A percentile compares a stretch with the other conserved stretches of the same genome.
Evolutionary conservation across 2,888 invertebrate species (phyloP).

Genomic region (Drosophila ustulata): DNA sequence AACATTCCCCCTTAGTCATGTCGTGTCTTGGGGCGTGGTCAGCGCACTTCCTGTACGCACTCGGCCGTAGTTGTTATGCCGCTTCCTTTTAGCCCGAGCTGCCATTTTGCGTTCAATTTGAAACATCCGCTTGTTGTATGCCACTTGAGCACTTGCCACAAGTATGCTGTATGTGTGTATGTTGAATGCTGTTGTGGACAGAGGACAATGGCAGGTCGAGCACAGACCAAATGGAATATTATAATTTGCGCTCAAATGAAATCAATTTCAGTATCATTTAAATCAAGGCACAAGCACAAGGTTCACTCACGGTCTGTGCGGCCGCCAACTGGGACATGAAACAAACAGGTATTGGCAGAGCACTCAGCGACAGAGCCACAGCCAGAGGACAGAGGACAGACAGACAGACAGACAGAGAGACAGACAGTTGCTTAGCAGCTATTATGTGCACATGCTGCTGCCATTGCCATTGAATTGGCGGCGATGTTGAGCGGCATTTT

Average conservation of each 20-base stretch:
- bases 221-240: constrained; percentile 56
- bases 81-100: constrained; percentile 38
- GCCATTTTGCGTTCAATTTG: constrained; percentile 67
- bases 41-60: constrained; percentile 63
- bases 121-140: constrained; percentile 66
- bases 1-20: not conserved
- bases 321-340: constrained; percentile 70
- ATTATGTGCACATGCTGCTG: constrained; percentile 76
- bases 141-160: constrained; percentile 52
- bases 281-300: constrained; percentile 52
- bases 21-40: constrained; percentile 13
- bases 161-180: constrained; percentile 1
- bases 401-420: constrained; percentile 15
- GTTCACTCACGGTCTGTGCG: constrained; percentile 35
- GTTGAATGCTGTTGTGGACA: not conserved
- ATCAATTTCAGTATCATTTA: constrained; percentile 79
- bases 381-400: not conserved
- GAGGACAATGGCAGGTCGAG: not conserved
- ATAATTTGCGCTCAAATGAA: constrained; percentile 78
- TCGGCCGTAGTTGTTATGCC: constrained; percentile 41
- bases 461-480: constrained; percentile 36
- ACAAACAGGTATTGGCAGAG: constrained; percentile 63
- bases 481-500: constrained; percentile 31
- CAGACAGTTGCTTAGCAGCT: constrained; percentile 75
- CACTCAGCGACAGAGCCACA: constrained; percentile 55